These are phyloP conservation scores for Felis catus DNA, from an alignment of 2,113 vertebrate genomes.

Conservation along the genomic window F.catus_Fca126_mat1.0 CM031416.1:128872501-128873000, in stretches of 20 bases:
- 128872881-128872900: too few species aligned
- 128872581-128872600: background rate
- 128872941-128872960: too few species aligned
- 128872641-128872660: background rate
- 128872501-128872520: background rate
- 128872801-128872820: too few species aligned
- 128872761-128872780: too few species aligned
- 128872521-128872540: background rate
- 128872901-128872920: too few species aligned
- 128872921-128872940: too few species aligned
- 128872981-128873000: background rate
- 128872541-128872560: rapidly evolving
- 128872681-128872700: background rate
- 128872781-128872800: too few species aligned
- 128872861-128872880: too few species aligned
- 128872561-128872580: too few species aligned
- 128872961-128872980: background rate
- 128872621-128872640: background rate
- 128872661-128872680: background rate
- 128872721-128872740: background rate
- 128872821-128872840: too few species aligned
- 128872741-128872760: background rate
- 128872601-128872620: too few species aligned
- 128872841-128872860: too few species aligned
- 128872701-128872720: background rate